Conservation (phyloP, 2,113 vertebrate genomes). For the Corynorhinus townsendii region DNA sequence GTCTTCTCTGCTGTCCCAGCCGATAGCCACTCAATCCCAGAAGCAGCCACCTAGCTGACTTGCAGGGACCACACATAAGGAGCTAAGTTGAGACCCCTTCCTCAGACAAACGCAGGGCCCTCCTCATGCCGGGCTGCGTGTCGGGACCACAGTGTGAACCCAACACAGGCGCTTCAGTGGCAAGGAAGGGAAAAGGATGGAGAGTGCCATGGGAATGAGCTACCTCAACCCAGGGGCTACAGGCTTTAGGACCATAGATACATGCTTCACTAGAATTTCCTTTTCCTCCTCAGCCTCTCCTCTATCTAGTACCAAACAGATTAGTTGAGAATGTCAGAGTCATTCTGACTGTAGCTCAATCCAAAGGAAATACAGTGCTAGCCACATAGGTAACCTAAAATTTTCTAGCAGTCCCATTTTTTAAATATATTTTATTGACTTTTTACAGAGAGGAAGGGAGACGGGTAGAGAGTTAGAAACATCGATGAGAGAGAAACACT, state of each 20-base stretch:
- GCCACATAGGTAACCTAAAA: neutral
- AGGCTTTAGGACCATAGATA: neutral
- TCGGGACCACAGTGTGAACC: neutral
- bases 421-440: too few species aligned
- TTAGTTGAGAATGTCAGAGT: neutral
- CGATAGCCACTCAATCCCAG: neutral
- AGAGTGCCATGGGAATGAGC: neutral
- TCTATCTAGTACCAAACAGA: neutral
- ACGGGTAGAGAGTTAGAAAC: too few species aligned
- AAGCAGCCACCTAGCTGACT: neutral
- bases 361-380: neutral
- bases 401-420: neutral
- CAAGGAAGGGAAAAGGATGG: too few species aligned
- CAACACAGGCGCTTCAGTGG: fast-evolving
- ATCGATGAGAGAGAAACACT: too few species aligned
- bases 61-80: neutral
- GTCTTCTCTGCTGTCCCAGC: neutral
- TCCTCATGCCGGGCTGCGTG: neutral
- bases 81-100: neutral
- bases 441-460: too few species aligned
- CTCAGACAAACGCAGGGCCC: neutral
- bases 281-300: neutral
- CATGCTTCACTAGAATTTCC: neutral
- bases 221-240: neutral
- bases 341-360: neutral